phyloP scores from a whole-genome alignment of 2,888 invertebrate genomes.

The Dendrolimus pini region DNA sequence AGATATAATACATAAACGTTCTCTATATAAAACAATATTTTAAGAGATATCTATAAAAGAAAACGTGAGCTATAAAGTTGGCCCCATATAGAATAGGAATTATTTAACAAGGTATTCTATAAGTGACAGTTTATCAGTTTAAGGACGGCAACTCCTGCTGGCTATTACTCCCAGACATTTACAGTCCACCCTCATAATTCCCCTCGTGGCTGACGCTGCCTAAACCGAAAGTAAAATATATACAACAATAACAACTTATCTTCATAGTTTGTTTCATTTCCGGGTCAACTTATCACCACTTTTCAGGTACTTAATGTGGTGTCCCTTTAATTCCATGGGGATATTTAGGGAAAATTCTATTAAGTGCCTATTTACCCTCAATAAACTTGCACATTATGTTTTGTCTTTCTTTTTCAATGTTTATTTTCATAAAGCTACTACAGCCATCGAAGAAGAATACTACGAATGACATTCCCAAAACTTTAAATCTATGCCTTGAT shows the following conservation, averaged over 20 bases:
- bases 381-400: too few species aligned
- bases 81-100: not conserved
- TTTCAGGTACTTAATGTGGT: conserved; percentile 23
- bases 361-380: too few species aligned
- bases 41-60: too few species aligned
- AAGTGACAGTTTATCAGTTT: conserved; percentile 14
- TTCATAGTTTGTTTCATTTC: conserved; percentile 53
- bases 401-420: not conserved
- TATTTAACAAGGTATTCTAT: conserved; percentile 2
- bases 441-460: not conserved
- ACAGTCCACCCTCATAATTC: conserved; percentile 13
- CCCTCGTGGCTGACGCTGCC: conserved; percentile 14
- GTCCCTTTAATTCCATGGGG: not conserved
- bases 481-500: too few species aligned
- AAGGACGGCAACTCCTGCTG: conserved; percentile 9
- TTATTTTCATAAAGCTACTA: not conserved
- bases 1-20: too few species aligned
- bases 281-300: conserved; percentile 45
- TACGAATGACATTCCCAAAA: not conserved
- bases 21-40: too few species aligned
- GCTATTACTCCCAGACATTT: conserved; percentile 18
- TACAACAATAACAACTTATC: conserved; percentile 57
- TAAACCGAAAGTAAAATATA: conserved; percentile 33
- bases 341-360: not conserved
- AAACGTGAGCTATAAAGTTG: too few species aligned